Percentiles rank a stretch among this genome's conserved stretches.
These are phyloP conservation scores for Alectoris magna DNA, from an alignment of 2,797 vertebrate species.

Conservation along the genomic window DNA sequence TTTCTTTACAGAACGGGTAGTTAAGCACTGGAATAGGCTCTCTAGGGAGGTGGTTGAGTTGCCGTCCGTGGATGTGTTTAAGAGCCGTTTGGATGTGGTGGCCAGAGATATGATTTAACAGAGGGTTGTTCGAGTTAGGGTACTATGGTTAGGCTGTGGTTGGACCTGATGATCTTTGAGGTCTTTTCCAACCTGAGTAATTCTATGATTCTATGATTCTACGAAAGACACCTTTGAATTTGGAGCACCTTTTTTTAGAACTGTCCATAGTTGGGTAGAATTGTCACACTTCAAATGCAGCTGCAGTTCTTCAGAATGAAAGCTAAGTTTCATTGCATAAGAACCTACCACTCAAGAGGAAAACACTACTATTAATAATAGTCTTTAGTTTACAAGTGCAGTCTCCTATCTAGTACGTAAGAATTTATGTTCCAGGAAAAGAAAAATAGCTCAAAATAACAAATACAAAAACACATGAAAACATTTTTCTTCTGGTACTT, in stretches of 20 bases:
- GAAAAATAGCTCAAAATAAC: background rate
- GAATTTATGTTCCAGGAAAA: background rate
- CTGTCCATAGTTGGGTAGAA: background rate
- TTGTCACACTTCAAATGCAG: background rate
- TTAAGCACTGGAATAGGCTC: too few relatives aligned
- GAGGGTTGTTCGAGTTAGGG: too few relatives aligned
- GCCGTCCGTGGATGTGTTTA: too few relatives aligned
- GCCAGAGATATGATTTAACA: too few relatives aligned
- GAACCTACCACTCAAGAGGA: background rate
- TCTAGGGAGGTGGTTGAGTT: too few relatives aligned
- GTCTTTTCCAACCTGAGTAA: too few relatives aligned
- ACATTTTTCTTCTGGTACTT: background rate
- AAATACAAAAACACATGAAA: background rate
- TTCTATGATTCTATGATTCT: too few relatives aligned
- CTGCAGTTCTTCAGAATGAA: background rate
- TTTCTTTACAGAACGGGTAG: too few relatives aligned
- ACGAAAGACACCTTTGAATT: background rate
- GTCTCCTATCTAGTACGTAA: background rate
- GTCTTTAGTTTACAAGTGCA: background rate
- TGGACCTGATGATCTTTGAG: too few relatives aligned
- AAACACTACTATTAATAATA: background rate
- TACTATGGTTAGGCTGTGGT: too few relatives aligned
- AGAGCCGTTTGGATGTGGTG: too few relatives aligned
- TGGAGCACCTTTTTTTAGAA: background rate
- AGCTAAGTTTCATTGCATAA: background rate